These are phyloP conservation scores for Tillus elongatus DNA, from an alignment of 2,888 invertebrate genomes.

Conservation along the genomic window DNA sequence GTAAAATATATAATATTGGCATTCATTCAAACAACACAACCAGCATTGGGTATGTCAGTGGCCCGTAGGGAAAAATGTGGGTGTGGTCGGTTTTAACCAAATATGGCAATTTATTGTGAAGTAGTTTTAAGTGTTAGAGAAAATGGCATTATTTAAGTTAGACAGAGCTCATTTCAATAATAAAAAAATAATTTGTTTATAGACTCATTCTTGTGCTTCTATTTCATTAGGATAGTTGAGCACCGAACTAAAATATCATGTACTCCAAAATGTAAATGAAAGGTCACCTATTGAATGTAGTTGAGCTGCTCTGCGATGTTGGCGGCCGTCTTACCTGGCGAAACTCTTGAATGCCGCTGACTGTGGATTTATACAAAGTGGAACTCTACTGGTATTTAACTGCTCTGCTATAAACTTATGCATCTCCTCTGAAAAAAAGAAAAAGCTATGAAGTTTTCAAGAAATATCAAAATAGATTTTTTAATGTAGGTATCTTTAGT, in stretches of 20 bases:
- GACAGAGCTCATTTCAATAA: no score
- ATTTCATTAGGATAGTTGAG: no score
- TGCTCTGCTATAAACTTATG: conserved; percentile 98
- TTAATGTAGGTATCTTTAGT: no score
- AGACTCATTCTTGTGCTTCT: no score
- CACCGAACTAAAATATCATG: conserved; percentile 24
- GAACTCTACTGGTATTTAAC: conserved; percentile 89
- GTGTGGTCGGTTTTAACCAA: no score
- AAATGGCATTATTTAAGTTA: not conserved
- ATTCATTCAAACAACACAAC: no score
- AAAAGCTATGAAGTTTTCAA: conserved; percentile 10
- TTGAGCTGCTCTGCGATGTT: conserved; percentile 40
- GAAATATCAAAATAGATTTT: no score
- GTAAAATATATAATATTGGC: no score
- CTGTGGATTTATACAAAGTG: conserved; percentile 98
- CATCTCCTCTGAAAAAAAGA: conserved; percentile 78
- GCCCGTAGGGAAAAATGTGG: no score
- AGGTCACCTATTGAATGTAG: conserved; percentile 46
- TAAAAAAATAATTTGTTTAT: no score
- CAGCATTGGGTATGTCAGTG: no score
- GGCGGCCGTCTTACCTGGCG: conserved; percentile 81
- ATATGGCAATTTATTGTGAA: not conserved
- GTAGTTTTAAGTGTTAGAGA: not conserved
- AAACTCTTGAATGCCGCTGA: conserved; percentile 99
- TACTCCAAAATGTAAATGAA: conserved; percentile 39